phyloP scores from a whole-genome alignment of 1,140 invertebrate species.

The Schlechtendalia chinensis region DNA sequence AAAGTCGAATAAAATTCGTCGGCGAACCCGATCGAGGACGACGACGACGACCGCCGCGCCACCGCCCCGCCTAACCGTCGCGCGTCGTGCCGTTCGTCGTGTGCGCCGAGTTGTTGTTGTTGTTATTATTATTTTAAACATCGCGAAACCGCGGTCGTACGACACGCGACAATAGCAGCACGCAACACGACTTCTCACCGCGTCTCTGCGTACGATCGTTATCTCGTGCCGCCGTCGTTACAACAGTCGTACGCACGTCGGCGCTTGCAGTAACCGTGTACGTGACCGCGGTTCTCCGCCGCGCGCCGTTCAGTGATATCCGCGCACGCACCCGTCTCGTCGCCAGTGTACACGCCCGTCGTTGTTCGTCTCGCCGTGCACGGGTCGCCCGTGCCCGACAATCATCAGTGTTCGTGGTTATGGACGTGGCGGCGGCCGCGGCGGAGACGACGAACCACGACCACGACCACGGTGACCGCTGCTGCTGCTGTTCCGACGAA shows the following conservation, averaged over 20 bases:
- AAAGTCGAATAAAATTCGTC: slow-evolving; percentile 7
- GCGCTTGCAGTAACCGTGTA: neutral
- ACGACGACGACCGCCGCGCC: neutral
- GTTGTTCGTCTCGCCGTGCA: neutral
- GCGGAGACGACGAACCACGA: neutral
- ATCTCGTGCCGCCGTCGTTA: neutral
- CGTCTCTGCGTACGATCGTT: too few species aligned
- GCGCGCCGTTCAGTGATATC: too few species aligned
- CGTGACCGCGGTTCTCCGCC: too few species aligned
- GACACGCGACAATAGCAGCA: too few species aligned
- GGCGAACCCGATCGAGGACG: slow-evolving; percentile 22
- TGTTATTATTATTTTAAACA: too few species aligned
- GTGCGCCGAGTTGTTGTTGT: too few species aligned
- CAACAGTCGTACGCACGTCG: neutral
- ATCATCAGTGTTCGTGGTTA: neutral
- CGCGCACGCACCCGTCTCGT: too few species aligned
- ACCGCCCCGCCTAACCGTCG: neutral
- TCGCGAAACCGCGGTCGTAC: too few species aligned
- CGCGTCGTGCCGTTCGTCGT: too few species aligned
- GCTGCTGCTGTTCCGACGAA: neutral
- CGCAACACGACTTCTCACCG: too few species aligned
- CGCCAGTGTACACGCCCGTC: too few species aligned
- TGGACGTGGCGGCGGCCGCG: slow-evolving; percentile 8
- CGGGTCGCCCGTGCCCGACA: neutral
- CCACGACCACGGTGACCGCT: neutral